A percentile compares a stretch with the other conserved stretches of the same genome.
These are phyloP conservation scores for Anthonomus grandis DNA, from an alignment of 1,140 invertebrate genomes.

Conservation along the genomic window DNA sequence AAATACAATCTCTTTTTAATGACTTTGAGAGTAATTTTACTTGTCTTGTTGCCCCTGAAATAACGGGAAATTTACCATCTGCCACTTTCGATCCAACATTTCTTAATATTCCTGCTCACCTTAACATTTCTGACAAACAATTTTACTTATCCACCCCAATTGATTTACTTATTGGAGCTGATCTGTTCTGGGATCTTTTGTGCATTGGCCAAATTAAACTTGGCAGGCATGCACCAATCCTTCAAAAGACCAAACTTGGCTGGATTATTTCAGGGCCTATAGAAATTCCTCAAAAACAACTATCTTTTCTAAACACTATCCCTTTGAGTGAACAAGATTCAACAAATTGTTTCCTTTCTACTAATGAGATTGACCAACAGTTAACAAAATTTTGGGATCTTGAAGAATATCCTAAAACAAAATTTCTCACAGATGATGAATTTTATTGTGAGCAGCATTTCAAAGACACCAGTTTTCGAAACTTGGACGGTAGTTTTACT, in stretches of 20 bases:
- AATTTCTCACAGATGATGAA: constrained; percentile 32
- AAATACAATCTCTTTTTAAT: constrained; percentile 2
- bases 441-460: constrained; percentile 37
- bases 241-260: background rate
- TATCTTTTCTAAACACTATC: too few relatives aligned
- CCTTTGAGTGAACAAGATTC: too few relatives aligned
- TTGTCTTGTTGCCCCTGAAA: constrained; percentile 19
- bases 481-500: constrained; percentile 37
- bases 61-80: constrained; percentile 22
- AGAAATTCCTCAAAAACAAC: constrained; percentile 7
- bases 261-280: constrained; percentile 3
- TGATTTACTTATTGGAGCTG: background rate
- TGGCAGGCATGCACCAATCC: background rate
- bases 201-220: background rate
- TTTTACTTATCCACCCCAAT: background rate
- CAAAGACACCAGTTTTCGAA: constrained; percentile 26
- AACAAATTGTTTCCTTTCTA: too few relatives aligned
- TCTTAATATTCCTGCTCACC: background rate
- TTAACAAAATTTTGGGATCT: constrained; percentile 38
- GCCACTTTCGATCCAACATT: constrained; percentile 6
- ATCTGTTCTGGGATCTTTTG: constrained; percentile 1
- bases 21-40: constrained; percentile 14
- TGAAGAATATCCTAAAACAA: constrained; percentile 6
- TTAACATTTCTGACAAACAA: background rate
- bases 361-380: constrained; percentile 17